Percentiles rank a stretch among this genome's conserved stretches.
phyloP scores from a whole-genome alignment of 2,113 vertebrate species.

The Lycaon pictus region DNA sequence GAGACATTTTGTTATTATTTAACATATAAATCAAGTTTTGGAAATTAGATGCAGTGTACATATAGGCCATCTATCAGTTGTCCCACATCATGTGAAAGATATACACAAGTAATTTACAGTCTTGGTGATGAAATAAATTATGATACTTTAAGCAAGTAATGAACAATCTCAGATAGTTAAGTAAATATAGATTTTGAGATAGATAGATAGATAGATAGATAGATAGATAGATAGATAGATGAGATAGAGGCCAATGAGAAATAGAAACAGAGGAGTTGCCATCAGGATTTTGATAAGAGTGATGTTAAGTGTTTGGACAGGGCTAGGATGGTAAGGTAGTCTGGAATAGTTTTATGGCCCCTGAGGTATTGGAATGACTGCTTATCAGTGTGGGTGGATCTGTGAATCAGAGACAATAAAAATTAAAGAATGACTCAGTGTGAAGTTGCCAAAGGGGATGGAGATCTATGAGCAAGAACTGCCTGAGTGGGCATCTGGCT shows the following conservation, averaged over 20 bases:
- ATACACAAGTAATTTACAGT: neutral
- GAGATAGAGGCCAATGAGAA: neutral
- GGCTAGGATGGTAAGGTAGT: neutral
- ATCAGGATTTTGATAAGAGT: neutral
- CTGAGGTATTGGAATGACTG: neutral
- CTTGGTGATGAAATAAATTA: neutral
- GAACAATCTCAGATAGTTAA: neutral
- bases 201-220: neutral
- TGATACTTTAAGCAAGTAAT: neutral
- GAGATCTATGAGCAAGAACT: neutral
- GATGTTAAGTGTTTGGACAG: neutral
- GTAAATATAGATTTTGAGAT: neutral
- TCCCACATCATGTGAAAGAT: neutral
- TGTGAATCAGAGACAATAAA: neutral
- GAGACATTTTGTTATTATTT: neutral
- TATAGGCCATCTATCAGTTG: neutral
- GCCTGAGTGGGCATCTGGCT: too few relatives aligned
- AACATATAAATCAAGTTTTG: neutral
- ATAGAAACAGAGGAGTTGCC: neutral
- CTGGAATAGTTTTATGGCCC: neutral
- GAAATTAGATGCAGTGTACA: neutral
- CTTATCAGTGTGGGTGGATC: neutral
- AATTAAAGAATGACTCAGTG: neutral
- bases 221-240: neutral
- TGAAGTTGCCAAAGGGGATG: neutral